Base-by-base conservation (phyloP, 2,113 vertebrate species). In the Lota lota region DNA sequence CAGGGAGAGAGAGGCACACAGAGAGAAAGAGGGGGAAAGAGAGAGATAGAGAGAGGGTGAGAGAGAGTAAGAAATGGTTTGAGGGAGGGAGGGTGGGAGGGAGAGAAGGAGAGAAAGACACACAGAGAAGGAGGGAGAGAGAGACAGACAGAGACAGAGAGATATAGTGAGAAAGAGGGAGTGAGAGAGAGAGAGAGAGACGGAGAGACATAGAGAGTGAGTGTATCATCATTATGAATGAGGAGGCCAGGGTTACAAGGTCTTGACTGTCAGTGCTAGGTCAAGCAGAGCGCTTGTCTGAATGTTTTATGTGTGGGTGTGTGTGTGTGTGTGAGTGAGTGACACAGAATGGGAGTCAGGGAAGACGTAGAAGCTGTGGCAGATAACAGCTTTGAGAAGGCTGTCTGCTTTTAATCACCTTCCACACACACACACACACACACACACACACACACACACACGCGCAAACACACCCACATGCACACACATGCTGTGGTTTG, bases 211-310 rank as follows among this genome's bases (percentile, higher is more conserved):
- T 15, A 51, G 64, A 53, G 64, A 22, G 47, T 17, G 21, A 17
- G 53, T 67, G 59, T 6, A 61, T 61, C 4, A 61, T 75, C 78
- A 77, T 85, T 74, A 79, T 70, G 70, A 77, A 54, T 65, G 8
- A 54, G 66, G 74, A 70, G 78, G 66, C 66, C 82, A 77, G 70
- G 72, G 79, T 85, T 70, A 68, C 65, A 47, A 73, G 69, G 75
- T 83, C 76, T 79, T 83, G 82, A 78, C 79, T 79, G 75, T 85
- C 75, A 68, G 66, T 36, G 66, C 57, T 20, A 28, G 63, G 63
- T 56, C 63, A 65, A 71, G 63, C 63, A n/a, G 53, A 56, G 28
- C 57, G 62, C 22, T 11, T 50, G 59, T 63, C 22, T 63, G 61
- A 63, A 63, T 18, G 16, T 63, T 22, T 63, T 63, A 5, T 64